Evolutionary conservation across 2,888 invertebrate genomes (phyloP), one percentile per base, ranked within the genome.

Genomic region (Eupithecia dodoneata): DNA sequence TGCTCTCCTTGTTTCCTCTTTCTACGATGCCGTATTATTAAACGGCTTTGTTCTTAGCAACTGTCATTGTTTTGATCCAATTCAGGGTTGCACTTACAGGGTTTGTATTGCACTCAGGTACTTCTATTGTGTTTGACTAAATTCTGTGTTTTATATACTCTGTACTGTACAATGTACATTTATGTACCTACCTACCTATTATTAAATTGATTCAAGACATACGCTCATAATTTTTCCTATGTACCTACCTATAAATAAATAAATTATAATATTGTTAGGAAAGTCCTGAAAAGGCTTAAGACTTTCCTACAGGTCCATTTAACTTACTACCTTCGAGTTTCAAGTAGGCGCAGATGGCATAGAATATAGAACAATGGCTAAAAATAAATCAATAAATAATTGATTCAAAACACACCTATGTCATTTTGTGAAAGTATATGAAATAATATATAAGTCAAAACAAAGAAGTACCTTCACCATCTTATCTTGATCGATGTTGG

Each of bases 401-500:
- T 30, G 30, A 30, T 30, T 30, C 30, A 30, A 30, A 30, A 30
- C 47, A 47, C 47, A 9, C 47, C 2, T 7, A 47, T 47, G 2
- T 9, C 10, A 3, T 15, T 55, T 10, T 0, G 30, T 30, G n/a
- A n/a, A n/a, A n/a, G n/a, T n/a, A n/a, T n/a, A n/a, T n/a, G n/a
- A n/a, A n/a, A n/a, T n/a, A n/a, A 4, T n/a, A 30, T 30, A 4
- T 7, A 69, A 65, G 52, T 67, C 45, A 69, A 69, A 47, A 69
- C 69, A 45, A 69, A 69, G 15, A n/a, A 69, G 4, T 44, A 67
- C 6, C 12, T 66, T 66, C 42, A 69, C 67, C 67, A 47, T 18
- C n/a, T 69, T 69, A 47, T 69, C 69, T 69, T 69, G 47, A 30
- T 55, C 55, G 45, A 69, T 69, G 45, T 47, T 47, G n/a, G 6